phyloP scores from a whole-genome alignment of 2,888 invertebrate species.

The Ferrisia virgata region DNA sequence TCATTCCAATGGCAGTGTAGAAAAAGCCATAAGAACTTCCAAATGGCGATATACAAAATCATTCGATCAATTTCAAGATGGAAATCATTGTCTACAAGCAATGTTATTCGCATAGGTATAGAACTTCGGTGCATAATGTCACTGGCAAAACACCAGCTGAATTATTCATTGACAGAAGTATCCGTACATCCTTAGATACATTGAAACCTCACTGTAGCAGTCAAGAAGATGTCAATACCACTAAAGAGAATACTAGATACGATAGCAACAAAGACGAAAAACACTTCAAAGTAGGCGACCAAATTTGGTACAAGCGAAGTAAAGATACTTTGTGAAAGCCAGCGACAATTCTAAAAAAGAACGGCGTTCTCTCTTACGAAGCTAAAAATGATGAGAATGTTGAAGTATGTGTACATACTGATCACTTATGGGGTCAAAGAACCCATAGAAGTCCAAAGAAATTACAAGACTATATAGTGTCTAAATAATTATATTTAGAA shows the following conservation, averaged over 20 bases:
- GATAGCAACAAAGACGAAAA: background rate
- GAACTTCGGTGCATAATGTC: conserved; percentile 5
- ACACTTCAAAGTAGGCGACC: background rate
- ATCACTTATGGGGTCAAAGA: too few relatives aligned
- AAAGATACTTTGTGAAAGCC: background rate
- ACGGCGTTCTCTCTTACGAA: background rate
- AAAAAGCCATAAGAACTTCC: conserved; percentile 41
- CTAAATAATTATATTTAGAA: too few relatives aligned
- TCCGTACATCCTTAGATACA: background rate
- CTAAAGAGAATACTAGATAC: background rate
- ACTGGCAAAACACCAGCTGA: conserved; percentile 28
- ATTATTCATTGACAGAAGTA: background rate
- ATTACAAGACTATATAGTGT: too few relatives aligned
- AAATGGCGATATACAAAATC: conserved; percentile 21
- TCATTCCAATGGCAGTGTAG: conserved; percentile 47
- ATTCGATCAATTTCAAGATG: background rate
- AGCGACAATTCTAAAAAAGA: background rate
- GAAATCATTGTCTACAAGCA: background rate
- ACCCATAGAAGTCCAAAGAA: too few relatives aligned
- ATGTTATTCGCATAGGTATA: conserved; percentile 35
- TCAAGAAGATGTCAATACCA: background rate
- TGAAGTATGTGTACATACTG: background rate
- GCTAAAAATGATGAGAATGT: background rate
- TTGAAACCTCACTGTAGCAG: background rate
- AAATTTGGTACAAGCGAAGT: background rate